Conservation (phyloP, 2,888 invertebrate species). For the Thalpophila matura region DNA sequence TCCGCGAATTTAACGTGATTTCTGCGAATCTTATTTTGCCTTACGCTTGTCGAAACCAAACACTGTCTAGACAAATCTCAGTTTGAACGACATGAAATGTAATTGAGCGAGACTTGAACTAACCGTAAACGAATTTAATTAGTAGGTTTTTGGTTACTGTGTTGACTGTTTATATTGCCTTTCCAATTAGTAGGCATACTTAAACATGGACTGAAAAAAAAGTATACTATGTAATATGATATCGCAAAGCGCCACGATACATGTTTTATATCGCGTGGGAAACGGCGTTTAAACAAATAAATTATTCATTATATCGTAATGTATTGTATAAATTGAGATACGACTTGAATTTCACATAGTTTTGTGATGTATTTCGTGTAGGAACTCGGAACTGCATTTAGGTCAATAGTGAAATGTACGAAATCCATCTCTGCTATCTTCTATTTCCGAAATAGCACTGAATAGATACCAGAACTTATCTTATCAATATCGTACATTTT, state of each 20-base stretch:
- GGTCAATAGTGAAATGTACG: conserved; percentile 45
- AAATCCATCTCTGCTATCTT: conserved; percentile 29
- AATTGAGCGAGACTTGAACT: conserved; percentile 22
- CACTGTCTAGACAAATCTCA: conserved; percentile 19
- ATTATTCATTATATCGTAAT: conserved; percentile 53
- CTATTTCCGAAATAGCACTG: conserved; percentile 30
- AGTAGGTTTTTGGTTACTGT: conserved; percentile 49
- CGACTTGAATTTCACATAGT: conserved; percentile 38
- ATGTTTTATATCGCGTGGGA: conserved; percentile 61
- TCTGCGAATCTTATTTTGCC: conserved; percentile 8
- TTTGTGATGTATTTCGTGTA: conserved; percentile 19
- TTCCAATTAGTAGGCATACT: conserved; percentile 59
- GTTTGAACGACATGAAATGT: conserved; percentile 11
- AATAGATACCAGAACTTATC: conserved; percentile 30
- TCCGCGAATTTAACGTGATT: conserved; percentile 4
- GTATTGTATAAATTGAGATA: conserved; percentile 35
- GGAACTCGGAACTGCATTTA: conserved; percentile 18
- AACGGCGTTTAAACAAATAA: conserved; percentile 53
- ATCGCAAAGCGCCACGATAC: conserved; percentile 56
- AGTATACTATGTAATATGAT: conserved; percentile 51
- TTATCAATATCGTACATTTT: conserved; percentile 35
- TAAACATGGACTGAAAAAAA: conserved; percentile 29
- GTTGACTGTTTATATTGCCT: conserved; percentile 39
- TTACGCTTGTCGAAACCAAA: not conserved
- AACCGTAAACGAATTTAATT: conserved; percentile 50